A percentile compares a stretch with the other conserved stretches of the same genome.
Evolutionary conservation across 2,888 invertebrate species (phyloP).

Genomic region (Physocephala rufipes): DNA sequence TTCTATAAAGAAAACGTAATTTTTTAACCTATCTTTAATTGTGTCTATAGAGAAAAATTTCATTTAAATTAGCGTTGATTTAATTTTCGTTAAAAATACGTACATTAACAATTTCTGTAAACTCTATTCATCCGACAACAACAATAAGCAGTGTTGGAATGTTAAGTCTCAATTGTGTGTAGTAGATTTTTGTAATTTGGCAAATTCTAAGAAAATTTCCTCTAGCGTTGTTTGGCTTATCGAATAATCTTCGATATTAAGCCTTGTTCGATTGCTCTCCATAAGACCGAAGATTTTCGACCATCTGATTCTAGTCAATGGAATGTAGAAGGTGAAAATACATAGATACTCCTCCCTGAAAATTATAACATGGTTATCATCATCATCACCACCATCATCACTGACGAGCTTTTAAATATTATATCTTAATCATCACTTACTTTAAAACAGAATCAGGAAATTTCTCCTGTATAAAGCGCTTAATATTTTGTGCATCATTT

Average conservation of each 20-base stretch:
- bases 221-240: conserved; percentile 84
- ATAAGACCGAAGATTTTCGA: conserved; percentile 76
- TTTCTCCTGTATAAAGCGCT: conserved; percentile 53
- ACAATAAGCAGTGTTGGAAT: neutral
- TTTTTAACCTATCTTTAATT: no score
- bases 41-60: no score
- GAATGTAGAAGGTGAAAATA: conserved; percentile 76
- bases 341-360: conserved; percentile 77
- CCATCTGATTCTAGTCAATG: conserved; percentile 70
- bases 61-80: no score
- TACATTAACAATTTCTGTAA: no score
- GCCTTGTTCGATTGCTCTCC: conserved; percentile 70
- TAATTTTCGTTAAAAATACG: no score
- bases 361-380: conserved; percentile 25
- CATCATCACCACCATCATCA: neutral
- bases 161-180: conserved; percentile 50
- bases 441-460: conserved; percentile 57
- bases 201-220: conserved; percentile 79
- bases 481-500: conserved; percentile 51
- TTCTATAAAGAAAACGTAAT: no score
- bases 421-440: conserved; percentile 47
- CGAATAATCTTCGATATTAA: conserved; percentile 79
- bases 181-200: conserved; percentile 67
- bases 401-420: neutral
- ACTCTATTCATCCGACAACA: no score